Conservation (phyloP, 2,797 vertebrate species). For the Crenichthys baileyi region DNA sequence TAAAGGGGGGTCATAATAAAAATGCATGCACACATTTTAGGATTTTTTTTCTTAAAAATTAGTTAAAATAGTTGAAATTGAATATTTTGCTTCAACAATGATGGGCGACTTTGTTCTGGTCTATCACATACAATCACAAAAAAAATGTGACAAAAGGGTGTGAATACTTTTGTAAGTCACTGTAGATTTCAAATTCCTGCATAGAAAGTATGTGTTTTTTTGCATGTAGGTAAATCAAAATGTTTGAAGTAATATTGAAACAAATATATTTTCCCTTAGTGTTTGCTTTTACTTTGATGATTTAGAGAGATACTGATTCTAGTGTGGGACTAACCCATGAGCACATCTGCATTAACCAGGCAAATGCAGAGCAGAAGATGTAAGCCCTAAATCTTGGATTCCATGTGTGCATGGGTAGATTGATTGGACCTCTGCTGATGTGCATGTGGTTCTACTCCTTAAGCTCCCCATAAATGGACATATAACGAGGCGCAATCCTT, state of each 20-base stretch:
- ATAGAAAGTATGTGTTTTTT: neutral
- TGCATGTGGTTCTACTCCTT: conserved; percentile 1
- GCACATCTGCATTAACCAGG: neutral
- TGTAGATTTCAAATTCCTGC: neutral
- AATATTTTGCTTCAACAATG: neutral
- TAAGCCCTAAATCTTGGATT: neutral
- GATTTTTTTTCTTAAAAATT: neutral
- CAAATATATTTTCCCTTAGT: neutral
- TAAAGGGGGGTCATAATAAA: too few relatives aligned
- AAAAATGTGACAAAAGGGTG: neutral
- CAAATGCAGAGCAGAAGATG: neutral
- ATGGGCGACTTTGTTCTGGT: neutral
- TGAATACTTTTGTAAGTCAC: neutral
- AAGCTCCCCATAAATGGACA: conserved; percentile 1
- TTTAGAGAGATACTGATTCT: neutral
- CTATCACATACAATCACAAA: neutral
- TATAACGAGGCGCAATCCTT: conserved; percentile 1
- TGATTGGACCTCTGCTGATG: conserved; percentile 1
- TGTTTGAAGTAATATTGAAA: neutral
- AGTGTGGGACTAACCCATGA: neutral
- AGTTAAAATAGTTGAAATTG: neutral
- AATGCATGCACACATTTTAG: neutral
- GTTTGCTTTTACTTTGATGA: neutral
- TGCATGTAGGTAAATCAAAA: neutral
- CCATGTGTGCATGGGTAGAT: neutral